phyloP scores from a whole-genome alignment of 2,797 vertebrate genomes.

The Clamator glandarius region DNA sequence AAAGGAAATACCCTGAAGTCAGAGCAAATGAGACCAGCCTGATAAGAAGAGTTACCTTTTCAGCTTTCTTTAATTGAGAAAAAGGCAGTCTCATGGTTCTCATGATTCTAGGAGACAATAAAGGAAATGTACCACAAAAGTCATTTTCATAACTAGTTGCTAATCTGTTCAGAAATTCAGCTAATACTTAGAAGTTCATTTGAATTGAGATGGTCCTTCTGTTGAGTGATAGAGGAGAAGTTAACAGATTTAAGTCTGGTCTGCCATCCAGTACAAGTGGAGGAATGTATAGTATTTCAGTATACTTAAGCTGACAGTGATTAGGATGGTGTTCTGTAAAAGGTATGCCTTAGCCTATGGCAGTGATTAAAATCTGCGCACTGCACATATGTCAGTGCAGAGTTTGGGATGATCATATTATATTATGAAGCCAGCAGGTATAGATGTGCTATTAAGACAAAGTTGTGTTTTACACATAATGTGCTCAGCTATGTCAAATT shows the following conservation, averaged over 20 bases:
- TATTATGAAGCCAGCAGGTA: neutral
- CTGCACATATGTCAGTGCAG: neutral
- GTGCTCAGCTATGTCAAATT: neutral
- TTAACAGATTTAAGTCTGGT: neutral
- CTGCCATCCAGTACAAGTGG: neutral
- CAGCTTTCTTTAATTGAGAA: neutral
- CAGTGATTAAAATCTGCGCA: neutral
- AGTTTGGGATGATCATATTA: neutral
- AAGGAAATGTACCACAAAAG: neutral
- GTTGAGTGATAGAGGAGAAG: neutral
- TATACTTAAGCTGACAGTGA: neutral
- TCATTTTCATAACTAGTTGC: neutral
- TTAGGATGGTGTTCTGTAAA: neutral
- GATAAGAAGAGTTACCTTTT: slow-evolving; percentile 1
- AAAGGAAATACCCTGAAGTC: neutral
- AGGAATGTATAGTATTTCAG: neutral
- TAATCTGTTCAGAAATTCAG: neutral
- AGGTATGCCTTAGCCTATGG: neutral
- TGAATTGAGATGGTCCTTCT: neutral
- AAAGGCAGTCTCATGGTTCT: neutral
- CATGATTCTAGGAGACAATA: neutral
- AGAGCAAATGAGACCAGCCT: neutral
- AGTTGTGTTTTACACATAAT: neutral
- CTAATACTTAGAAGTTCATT: neutral
- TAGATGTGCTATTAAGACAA: neutral